These are phyloP conservation scores for Netelia fuscicornis DNA, from an alignment of 2,888 invertebrate species.

Conservation along the genomic window DNA sequence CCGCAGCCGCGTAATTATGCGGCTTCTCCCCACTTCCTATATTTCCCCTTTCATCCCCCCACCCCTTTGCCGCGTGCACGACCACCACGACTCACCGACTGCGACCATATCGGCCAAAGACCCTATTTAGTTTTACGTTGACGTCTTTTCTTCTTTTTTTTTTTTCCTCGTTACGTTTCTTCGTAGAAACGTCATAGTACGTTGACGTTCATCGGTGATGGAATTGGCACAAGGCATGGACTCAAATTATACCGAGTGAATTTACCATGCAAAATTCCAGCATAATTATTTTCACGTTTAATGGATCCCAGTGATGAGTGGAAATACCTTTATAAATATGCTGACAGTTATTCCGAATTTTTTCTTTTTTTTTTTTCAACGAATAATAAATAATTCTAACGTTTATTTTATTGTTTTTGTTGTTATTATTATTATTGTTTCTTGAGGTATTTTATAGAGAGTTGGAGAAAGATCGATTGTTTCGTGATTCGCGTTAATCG, in stretches of 20 bases:
- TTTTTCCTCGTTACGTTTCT: slow-evolving; percentile 23
- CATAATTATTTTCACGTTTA: background rate
- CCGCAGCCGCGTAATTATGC: slow-evolving; percentile 76
- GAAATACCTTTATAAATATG: too few relatives aligned
- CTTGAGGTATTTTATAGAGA: too few relatives aligned
- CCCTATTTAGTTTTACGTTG: slow-evolving; percentile 42
- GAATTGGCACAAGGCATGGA: background rate
- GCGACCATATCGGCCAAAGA: slow-evolving; percentile 57
- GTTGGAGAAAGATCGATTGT: background rate
- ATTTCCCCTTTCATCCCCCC: slow-evolving; percentile 60
- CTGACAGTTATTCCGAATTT: too few relatives aligned
- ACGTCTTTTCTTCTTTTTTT: slow-evolving; percentile 15
- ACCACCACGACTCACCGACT: too few relatives aligned
- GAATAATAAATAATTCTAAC: too few relatives aligned
- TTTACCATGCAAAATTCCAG: background rate
- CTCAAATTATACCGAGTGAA: background rate
- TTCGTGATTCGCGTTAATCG: slow-evolving; percentile 14
- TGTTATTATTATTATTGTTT: background rate
- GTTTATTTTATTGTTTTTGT: too few relatives aligned
- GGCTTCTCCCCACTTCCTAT: slow-evolving; percentile 72
- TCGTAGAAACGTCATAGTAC: slow-evolving; percentile 8
- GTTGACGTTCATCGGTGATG: background rate
- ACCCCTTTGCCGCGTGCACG: slow-evolving; percentile 31
- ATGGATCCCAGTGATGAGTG: too few relatives aligned
- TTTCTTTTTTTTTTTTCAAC: too few relatives aligned